Conservation (phyloP, 2,797 vertebrate genomes). For the Characodon lateralis region DNA sequence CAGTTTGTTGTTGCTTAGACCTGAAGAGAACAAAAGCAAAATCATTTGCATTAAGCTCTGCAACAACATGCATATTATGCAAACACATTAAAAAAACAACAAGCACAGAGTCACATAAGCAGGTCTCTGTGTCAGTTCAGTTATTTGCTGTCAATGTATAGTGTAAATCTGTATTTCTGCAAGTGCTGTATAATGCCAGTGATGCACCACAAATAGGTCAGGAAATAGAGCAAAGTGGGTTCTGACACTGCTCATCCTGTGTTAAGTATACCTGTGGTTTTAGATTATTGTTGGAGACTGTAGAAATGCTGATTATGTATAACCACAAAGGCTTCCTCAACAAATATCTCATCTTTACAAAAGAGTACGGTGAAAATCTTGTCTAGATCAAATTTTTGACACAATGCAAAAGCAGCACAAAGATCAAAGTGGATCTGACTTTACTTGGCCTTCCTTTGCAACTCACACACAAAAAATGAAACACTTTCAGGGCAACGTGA, state of each 20-base stretch:
- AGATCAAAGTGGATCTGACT: slow-evolving; percentile 70
- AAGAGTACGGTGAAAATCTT: slow-evolving; percentile 64
- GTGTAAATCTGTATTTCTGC: slow-evolving; percentile 50
- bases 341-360: slow-evolving; percentile 72
- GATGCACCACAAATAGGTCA: slow-evolving; percentile 77
- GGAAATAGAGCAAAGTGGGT: slow-evolving; percentile 70
- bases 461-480: slow-evolving; percentile 42
- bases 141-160: slow-evolving; percentile 30
- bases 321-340: slow-evolving; percentile 78
- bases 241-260: slow-evolving; percentile 74
- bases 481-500: slow-evolving; percentile 58
- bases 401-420: slow-evolving; percentile 56
- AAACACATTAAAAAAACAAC: slow-evolving; percentile 11
- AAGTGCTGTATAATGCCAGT: slow-evolving; percentile 54
- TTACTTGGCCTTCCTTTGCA: slow-evolving; percentile 57
- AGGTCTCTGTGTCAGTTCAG: slow-evolving; percentile 9
- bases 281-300: slow-evolving; percentile 72
- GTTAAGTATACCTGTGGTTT: slow-evolving; percentile 73
- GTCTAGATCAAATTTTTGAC: slow-evolving; percentile 72
- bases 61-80: slow-evolving; percentile 29
- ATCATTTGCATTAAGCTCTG: slow-evolving; percentile 22
- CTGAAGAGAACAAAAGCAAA: slow-evolving; percentile 62
- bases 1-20: slow-evolving; percentile 49
- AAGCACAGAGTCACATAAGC: slow-evolving; percentile 9
- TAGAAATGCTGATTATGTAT: slow-evolving; percentile 75